A percentile compares a stretch with the other conserved stretches of the same genome.
These are phyloP conservation scores for Dasypolia templi DNA, from an alignment of 2,888 invertebrate genomes.

Conservation along the genomic window DNA sequence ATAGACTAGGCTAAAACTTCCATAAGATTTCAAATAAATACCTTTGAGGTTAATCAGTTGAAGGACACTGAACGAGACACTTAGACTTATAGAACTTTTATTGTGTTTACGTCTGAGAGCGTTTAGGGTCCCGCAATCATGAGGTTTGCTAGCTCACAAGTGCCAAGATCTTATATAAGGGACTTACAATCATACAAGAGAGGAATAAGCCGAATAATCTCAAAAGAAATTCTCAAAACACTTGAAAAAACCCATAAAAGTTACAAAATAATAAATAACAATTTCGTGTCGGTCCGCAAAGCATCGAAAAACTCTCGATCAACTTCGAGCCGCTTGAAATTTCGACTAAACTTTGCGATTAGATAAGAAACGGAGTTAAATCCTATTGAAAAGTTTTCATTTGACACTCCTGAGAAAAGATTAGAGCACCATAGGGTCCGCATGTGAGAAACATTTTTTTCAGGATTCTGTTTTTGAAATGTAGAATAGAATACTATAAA, in stretches of 20 bases:
- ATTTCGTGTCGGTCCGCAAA: slow-evolving; percentile 58
- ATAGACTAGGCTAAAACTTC: too few relatives aligned
- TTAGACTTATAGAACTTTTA: too few relatives aligned
- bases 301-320: slow-evolving; percentile 64
- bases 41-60: too few relatives aligned
- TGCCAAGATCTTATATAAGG: background rate
- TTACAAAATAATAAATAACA: slow-evolving; percentile 58
- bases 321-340: slow-evolving; percentile 77
- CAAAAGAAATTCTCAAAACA: slow-evolving; percentile 15
- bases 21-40: too few relatives aligned
- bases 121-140: too few relatives aligned
- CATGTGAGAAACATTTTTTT: background rate
- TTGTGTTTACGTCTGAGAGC: too few relatives aligned
- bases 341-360: slow-evolving; percentile 84
- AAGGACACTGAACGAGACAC: too few relatives aligned
- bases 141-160: background rate
- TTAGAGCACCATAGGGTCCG: slow-evolving; percentile 69
- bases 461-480: background rate
- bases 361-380: slow-evolving; percentile 84
- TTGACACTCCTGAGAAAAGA: slow-evolving; percentile 81
- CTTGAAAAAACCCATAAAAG: slow-evolving; percentile 40
- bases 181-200: background rate
- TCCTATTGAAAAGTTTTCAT: slow-evolving; percentile 86
- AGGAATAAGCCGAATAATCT: slow-evolving; percentile 3
- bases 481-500: background rate